Conservation (phyloP, 2,888 invertebrate genomes). For the Chorisops tibialis region DNA sequence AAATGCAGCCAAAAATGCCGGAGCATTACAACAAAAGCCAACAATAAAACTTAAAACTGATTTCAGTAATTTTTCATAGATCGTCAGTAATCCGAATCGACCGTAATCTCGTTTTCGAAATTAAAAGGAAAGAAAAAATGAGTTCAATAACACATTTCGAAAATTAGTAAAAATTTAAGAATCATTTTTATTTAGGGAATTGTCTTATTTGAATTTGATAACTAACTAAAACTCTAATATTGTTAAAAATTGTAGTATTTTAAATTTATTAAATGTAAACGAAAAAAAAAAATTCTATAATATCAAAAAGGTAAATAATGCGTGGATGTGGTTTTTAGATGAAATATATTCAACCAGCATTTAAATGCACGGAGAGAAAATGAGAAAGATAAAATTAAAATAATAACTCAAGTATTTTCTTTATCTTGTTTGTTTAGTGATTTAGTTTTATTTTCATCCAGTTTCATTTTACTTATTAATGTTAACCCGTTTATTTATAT, state of each 20-base stretch:
- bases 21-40: constrained; percentile 56
- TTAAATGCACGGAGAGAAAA: background rate
- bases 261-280: too few species aligned
- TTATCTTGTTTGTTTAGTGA: too few species aligned
- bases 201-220: background rate
- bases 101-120: too few species aligned
- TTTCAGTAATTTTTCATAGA: constrained; percentile 85
- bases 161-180: background rate
- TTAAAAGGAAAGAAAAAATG: too few species aligned
- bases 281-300: constrained; percentile 3
- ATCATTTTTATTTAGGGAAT: constrained; percentile 1
- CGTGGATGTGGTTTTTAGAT: constrained; percentile 11
- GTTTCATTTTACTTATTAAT: too few species aligned
- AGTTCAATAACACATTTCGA: too few species aligned
- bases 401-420: too few species aligned
- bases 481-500: too few species aligned
- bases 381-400: background rate
- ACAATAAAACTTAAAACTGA: constrained; percentile 91
- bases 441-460: too few species aligned
- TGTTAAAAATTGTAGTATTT: too few species aligned
- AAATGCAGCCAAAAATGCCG: constrained; percentile 43
- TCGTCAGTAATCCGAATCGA: background rate
- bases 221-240: too few species aligned
- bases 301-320: background rate
- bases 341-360: constrained; percentile 2